Base-by-base conservation (phyloP, 1,140 invertebrate species). In the Drosophila fuyamai region DNA sequence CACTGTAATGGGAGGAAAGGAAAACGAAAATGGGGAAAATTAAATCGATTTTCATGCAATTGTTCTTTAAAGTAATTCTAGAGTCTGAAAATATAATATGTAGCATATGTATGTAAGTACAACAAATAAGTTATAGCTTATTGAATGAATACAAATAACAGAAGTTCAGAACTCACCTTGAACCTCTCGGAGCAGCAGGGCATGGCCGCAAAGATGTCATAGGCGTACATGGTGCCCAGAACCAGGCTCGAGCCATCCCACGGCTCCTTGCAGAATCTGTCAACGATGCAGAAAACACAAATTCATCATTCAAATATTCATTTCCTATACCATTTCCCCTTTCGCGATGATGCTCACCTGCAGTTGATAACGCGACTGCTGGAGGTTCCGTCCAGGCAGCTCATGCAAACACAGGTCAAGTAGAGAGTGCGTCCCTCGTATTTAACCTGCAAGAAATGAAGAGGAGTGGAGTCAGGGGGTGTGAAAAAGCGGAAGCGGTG, bases 171-270 rank as follows among this genome's bases (percentile, higher is more conserved):
- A 78, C 93, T 93, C 93, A 98, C 97, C 95, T 97, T 97, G 59
- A 99, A 94, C 83, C 98, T 95, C 85, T 98, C 97, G 91, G 96
- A 94, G 94, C 98, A 99, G 92, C 98, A 99, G 13, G 98, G 97
- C 94, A 96, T 97, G 48, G 98, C 98, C 90, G 98, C 98, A 93
- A 99, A 99, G 71, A 99, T 97, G 93, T 99, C 98, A 89, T 98
- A 99, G 47, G 97, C 97, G 93, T 99, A 99, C 97, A 99, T 98
- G 55, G 98, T 98, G 48, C 98, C 98, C 14, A 99, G 94, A 38
- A 99, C 97, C 46, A 99, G 94, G 38, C 97, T 97, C 7, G 97
- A 97, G 14, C 98, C 98, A 92, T 98, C 97, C 98, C 98, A 99
- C 61, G 95, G 95, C 66, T 95, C 95, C 59, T 95, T 95, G 93